These are phyloP conservation scores for Gallinago undulata DNA, from an alignment of 2,113 vertebrate species.

Conservation along the genomic window DNA sequence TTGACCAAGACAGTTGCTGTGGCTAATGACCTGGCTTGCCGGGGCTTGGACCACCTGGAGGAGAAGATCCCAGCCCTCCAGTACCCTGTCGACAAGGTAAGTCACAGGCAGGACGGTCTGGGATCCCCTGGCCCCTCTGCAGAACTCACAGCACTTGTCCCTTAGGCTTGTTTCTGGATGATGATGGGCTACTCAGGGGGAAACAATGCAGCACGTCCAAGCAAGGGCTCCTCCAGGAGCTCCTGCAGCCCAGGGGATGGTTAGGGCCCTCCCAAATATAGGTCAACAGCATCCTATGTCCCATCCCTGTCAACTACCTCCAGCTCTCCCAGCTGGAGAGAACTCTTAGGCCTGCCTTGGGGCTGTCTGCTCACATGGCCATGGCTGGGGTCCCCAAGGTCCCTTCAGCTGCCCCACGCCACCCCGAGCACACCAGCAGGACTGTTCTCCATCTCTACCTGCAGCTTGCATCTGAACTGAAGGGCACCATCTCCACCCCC, in stretches of 20 bases:
- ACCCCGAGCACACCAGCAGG: neutral
- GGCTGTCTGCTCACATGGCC: neutral
- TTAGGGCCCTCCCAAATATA: neutral
- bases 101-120: neutral
- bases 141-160: neutral
- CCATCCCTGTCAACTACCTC: neutral
- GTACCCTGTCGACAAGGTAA: slow-evolving; percentile 78
- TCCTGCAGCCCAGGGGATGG: neutral
- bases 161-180: neutral
- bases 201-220: neutral
- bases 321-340: neutral
- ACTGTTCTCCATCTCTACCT: neutral
- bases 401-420: neutral
- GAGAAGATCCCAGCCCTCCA: slow-evolving; percentile 82
- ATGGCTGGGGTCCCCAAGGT: neutral
- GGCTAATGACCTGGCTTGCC: slow-evolving; percentile 79
- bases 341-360: neutral
- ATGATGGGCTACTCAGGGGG: neutral
- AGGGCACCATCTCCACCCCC: slow-evolving; percentile 70
- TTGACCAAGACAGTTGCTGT: slow-evolving; percentile 68
- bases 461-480: slow-evolving; percentile 77
- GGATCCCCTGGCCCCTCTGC: accelerated
- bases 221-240: neutral
- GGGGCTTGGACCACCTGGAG: slow-evolving; percentile 80
- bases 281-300: neutral